Percentiles rank a stretch among this genome's conserved stretches.
Conservation (phyloP, 2,113 vertebrate genomes). For the Gasterosteus aculeatus region DNA sequence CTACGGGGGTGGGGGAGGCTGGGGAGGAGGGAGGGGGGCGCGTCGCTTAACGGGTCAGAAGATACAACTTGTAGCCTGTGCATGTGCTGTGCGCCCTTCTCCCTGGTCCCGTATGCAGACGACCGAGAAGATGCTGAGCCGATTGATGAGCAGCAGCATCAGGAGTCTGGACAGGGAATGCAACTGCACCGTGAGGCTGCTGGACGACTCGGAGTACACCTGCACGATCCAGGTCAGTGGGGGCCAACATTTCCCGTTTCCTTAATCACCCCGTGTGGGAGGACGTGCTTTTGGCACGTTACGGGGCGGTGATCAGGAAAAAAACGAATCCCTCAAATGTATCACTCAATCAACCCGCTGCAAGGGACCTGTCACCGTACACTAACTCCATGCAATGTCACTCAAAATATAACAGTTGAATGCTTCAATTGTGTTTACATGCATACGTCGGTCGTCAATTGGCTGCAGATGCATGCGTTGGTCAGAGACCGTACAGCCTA, state of each 20-base stretch:
- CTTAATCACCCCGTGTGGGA: conserved; percentile 35
- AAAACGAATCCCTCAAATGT: not conserved
- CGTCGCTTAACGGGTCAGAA: conserved; percentile 60
- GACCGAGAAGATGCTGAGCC: conserved; percentile 92
- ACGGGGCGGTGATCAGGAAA: conserved; percentile 24
- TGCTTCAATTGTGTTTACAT: conserved; percentile 10
- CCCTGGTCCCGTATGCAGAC: conserved; percentile 69
- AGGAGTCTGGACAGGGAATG: conserved; percentile 95
- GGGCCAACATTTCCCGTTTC: conserved; percentile 20
- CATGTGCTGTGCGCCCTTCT: conserved; percentile 57
- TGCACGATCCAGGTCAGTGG: conserved; percentile 88
- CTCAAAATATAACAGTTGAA: not conserved
- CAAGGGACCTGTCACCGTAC: conserved; percentile 7
- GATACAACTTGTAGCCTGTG: conserved; percentile 53
- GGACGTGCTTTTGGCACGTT: conserved; percentile 25
- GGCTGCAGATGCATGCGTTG: conserved; percentile 37
- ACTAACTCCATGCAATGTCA: not conserved
- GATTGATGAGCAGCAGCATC: conserved; percentile 96
- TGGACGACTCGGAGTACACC: conserved; percentile 98
- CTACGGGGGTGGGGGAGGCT: not conserved
- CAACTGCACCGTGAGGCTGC: conserved; percentile 94
- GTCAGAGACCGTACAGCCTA: conserved; percentile 25
- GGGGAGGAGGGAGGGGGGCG: not conserved
- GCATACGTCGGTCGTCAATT: conserved; percentile 19
- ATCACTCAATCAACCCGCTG: not conserved